A percentile compares a stretch with the other conserved stretches of the same genome.
phyloP scores from a whole-genome alignment of 2,888 invertebrate species.

The Mantis religiosa region DNA sequence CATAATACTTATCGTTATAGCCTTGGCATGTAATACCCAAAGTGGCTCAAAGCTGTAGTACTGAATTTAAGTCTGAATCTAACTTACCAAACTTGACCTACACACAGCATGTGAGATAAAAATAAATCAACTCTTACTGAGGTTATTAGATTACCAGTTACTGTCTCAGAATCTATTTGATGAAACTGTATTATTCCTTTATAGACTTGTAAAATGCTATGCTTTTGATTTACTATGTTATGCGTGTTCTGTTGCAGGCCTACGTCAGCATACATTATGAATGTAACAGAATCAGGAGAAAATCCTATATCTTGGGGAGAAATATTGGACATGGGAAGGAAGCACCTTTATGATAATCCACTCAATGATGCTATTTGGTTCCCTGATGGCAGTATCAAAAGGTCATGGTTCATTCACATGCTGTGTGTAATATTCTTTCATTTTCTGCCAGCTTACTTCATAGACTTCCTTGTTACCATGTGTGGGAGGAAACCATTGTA shows the following conservation, averaged over 20 bases:
- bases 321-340: constrained; percentile 44
- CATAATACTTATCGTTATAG: too few relatives aligned
- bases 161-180: too few relatives aligned
- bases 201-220: too few relatives aligned
- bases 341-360: constrained; percentile 43
- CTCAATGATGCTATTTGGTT: constrained; percentile 45
- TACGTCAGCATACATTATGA: constrained; percentile 46
- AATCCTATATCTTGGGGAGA: constrained; percentile 56
- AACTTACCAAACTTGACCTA: too few relatives aligned
- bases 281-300: constrained; percentile 52
- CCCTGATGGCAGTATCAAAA: constrained; percentile 36
- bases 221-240: too few relatives aligned
- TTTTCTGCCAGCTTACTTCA: constrained; percentile 49
- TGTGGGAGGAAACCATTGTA: constrained; percentile 31
- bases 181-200: too few relatives aligned
- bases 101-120: too few relatives aligned
- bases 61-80: too few relatives aligned
- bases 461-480: constrained; percentile 42
- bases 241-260: not conserved
- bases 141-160: too few relatives aligned
- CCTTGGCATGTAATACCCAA: too few relatives aligned
- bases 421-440: constrained; percentile 49
- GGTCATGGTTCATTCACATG: constrained; percentile 42
- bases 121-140: too few relatives aligned
- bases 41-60: too few relatives aligned